Percentiles rank a stretch among this genome's conserved stretches.
Conservation (phyloP, 2,113 vertebrate species). For the Hyperopisus bebe region DNA sequence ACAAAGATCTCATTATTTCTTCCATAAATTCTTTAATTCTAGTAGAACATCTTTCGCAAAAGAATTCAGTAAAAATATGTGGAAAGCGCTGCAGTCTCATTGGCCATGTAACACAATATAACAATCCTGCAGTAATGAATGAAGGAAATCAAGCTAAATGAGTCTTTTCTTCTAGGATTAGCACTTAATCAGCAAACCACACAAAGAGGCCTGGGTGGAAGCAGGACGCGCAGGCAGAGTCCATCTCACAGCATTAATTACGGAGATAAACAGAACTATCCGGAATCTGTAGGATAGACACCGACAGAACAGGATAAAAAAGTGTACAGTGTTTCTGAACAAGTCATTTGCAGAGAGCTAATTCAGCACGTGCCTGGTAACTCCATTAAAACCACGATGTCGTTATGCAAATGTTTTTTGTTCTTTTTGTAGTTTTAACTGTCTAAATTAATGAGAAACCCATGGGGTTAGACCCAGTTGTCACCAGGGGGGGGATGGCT, state of each 20-base stretch:
- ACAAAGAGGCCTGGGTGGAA: neutral
- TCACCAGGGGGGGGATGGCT: neutral
- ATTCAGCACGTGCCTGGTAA: neutral
- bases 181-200: constrained; percentile 11
- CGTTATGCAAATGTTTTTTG: neutral
- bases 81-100: neutral
- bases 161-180: constrained; percentile 8
- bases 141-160: constrained; percentile 3
- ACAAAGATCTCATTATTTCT: neutral
- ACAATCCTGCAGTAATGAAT: neutral
- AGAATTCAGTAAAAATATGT: neutral
- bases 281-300: neutral
- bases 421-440: neutral
- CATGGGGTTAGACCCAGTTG: neutral
- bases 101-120: neutral
- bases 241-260: neutral
- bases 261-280: neutral
- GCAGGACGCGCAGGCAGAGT: neutral
- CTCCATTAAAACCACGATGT: neutral
- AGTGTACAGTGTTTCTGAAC: neutral
- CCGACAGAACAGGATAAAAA: neutral
- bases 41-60: neutral
- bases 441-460: constrained; percentile 10
- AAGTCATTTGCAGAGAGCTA: neutral
- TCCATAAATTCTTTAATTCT: neutral